Percentiles rank a stretch among this genome's conserved stretches.
phyloP scores from a whole-genome alignment of 1,140 invertebrate genomes.

The Penaeus indicus region DNA sequence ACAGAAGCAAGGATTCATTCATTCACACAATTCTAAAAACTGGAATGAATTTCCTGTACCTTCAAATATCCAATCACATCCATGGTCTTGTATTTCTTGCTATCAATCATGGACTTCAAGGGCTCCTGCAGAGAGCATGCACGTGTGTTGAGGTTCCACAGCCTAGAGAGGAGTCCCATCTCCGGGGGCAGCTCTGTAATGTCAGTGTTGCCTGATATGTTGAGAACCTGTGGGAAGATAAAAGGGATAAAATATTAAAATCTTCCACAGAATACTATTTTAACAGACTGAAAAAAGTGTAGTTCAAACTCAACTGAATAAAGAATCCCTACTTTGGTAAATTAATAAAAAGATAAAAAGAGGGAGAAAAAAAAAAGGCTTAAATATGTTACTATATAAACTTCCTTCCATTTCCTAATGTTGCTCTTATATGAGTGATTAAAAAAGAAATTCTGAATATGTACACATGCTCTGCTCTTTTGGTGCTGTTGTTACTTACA shows the following conservation, averaged over 20 bases:
- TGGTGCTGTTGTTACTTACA: conserved; percentile 73
- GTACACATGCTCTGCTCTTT: no score
- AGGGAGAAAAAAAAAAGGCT: no score
- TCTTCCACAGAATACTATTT: not conserved
- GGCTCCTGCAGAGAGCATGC: conserved; percentile 91
- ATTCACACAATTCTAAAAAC: conserved; percentile 69
- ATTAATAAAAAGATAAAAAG: no score
- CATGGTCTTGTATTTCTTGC: conserved; percentile 94
- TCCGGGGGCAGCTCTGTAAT: conserved; percentile 91
- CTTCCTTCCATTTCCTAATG: no score
- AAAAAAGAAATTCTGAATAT: no score
- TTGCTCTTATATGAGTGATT: no score
- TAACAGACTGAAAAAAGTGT: not conserved
- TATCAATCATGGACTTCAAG: conserved; percentile 91
- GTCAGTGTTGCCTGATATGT: conserved; percentile 72
- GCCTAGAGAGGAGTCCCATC: conserved; percentile 90
- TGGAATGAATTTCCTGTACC: conserved; percentile 51
- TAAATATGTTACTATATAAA: no score
- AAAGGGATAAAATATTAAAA: not conserved
- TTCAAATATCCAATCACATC: conserved; percentile 97
- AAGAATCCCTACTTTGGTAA: no score
- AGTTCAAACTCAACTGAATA: not conserved
- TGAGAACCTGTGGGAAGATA: conserved; percentile 56
- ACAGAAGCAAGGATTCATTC: no score
- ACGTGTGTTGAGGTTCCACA: conserved; percentile 96